Conservation (phyloP, 2,888 invertebrate species). For the Macaria liturata region DNA sequence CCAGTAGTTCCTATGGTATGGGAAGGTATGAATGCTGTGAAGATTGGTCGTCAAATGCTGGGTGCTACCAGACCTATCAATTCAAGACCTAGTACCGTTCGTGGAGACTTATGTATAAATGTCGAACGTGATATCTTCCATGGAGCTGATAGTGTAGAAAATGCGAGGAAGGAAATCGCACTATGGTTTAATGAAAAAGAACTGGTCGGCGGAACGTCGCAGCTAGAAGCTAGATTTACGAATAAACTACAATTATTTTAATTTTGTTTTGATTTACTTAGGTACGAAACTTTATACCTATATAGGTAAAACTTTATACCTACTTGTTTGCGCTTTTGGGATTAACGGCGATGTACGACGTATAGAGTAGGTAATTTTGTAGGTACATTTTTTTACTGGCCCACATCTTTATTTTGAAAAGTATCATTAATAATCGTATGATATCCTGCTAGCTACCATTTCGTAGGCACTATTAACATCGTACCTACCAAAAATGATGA, state of each 20-base stretch:
- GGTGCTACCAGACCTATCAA: conserved; percentile 99
- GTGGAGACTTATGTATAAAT: conserved; percentile 98
- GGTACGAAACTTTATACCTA: too few relatives aligned
- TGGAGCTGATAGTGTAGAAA: conserved; percentile 98
- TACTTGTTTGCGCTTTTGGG: too few relatives aligned
- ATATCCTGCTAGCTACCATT: too few relatives aligned
- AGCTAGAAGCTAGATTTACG: conserved; percentile 95
- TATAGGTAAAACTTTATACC: too few relatives aligned
- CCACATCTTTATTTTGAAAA: too few relatives aligned
- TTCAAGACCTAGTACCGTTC: conserved; percentile 97
- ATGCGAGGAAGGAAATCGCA: conserved; percentile 97
- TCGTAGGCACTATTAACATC: too few relatives aligned
- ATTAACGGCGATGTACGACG: too few relatives aligned
- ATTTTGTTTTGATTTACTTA: neutral
- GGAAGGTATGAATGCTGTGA: conserved; percentile 98
- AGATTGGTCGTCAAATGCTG: conserved; percentile 97
- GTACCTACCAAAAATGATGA: too few relatives aligned
- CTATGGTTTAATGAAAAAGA: conserved; percentile 97
- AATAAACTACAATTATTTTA: conserved; percentile 75
- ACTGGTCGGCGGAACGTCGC: conserved; percentile 92
- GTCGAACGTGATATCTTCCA: conserved; percentile 98
- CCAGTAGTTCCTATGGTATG: conserved; percentile 98
- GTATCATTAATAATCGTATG: too few relatives aligned
- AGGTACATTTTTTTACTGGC: too few relatives aligned
- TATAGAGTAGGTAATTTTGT: too few relatives aligned